Percentiles rank a stretch among this genome's conserved stretches.
Evolutionary conservation across 2,113 vertebrate species (phyloP).

Genomic region (rat (Rattus norvegicus)): DNA sequence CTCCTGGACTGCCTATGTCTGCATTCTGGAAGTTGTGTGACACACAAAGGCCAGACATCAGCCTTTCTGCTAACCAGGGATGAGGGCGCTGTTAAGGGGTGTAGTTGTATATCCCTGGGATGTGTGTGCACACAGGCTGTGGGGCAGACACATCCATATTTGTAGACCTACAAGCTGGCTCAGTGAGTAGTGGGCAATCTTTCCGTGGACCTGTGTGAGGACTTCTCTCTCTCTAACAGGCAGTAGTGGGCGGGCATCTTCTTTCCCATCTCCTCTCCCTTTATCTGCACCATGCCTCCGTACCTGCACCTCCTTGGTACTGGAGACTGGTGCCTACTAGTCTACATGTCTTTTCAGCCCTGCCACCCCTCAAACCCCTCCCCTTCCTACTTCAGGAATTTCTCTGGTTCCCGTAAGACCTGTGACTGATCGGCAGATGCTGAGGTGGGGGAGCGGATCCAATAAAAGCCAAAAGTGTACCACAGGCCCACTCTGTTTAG

Average conservation of each 20-base stretch:
- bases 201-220: neutral
- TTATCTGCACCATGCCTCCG: neutral
- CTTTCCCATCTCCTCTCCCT: neutral
- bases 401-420: constrained; percentile 58
- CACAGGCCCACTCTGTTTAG: neutral
- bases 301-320: neutral
- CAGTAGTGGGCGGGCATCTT: neutral
- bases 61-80: neutral
- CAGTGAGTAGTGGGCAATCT: neutral
- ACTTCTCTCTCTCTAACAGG: neutral
- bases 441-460: constrained; percentile 24
- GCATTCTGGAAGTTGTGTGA: constrained; percentile 42
- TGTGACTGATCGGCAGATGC: constrained; percentile 42
- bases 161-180: too few species aligned
- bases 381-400: constrained; percentile 57
- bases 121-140: neutral
- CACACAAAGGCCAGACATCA: constrained; percentile 46
- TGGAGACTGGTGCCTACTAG: neutral
- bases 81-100: neutral
- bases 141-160: neutral
- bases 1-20: neutral
- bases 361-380: constrained; percentile 41
- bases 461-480: neutral
- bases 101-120: neutral
- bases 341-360: constrained; percentile 11